These are phyloP conservation scores for Drosophila rellima DNA, from an alignment of 2,888 invertebrate genomes.

Conservation along the genomic window DNA sequence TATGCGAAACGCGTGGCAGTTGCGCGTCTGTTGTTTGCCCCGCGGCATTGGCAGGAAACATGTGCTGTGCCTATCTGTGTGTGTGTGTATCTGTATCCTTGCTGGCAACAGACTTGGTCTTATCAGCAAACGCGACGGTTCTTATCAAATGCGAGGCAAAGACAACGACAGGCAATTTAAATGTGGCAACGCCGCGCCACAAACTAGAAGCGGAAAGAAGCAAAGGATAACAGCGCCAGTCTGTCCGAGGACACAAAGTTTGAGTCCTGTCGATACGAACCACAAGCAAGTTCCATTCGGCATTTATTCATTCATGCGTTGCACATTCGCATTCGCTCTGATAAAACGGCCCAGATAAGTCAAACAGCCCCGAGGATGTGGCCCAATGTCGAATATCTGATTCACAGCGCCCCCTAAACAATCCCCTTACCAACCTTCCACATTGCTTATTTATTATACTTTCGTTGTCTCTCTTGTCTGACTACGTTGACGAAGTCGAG, in stretches of 20 bases:
- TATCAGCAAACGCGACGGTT: slow-evolving; percentile 52
- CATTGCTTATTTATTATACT: slow-evolving; percentile 51
- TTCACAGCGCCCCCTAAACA: slow-evolving; percentile 47
- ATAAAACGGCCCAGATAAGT: slow-evolving; percentile 65
- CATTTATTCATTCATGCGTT: slow-evolving; percentile 78
- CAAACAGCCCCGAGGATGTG: slow-evolving; percentile 60
- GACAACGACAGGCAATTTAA: slow-evolving; percentile 64
- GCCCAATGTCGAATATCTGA: slow-evolving; percentile 62
- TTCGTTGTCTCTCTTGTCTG: slow-evolving; percentile 29
- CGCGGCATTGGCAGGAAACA: slow-evolving; percentile 62
- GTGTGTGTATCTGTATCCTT: slow-evolving; percentile 26
- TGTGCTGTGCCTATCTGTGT: slow-evolving; percentile 43
- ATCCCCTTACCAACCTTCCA: slow-evolving; percentile 12
- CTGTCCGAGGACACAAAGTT: slow-evolving; percentile 7
- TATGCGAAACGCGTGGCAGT: slow-evolving; percentile 79
- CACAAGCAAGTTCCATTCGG: slow-evolving; percentile 48
- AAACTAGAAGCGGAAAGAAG: slow-evolving; percentile 29
- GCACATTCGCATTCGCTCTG: slow-evolving; percentile 64
- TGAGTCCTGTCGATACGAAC: slow-evolving; percentile 55
- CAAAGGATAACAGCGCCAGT: slow-evolving; percentile 17
- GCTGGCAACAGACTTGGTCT: slow-evolving; percentile 39
- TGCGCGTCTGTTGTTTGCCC: slow-evolving; percentile 59
- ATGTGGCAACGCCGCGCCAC: slow-evolving; percentile 44
- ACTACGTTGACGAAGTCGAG: slow-evolving; percentile 7
- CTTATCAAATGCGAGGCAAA: slow-evolving; percentile 58